phyloP scores from a whole-genome alignment of 2,113 vertebrate genomes.

The Oreochromis tanganicae region DNA sequence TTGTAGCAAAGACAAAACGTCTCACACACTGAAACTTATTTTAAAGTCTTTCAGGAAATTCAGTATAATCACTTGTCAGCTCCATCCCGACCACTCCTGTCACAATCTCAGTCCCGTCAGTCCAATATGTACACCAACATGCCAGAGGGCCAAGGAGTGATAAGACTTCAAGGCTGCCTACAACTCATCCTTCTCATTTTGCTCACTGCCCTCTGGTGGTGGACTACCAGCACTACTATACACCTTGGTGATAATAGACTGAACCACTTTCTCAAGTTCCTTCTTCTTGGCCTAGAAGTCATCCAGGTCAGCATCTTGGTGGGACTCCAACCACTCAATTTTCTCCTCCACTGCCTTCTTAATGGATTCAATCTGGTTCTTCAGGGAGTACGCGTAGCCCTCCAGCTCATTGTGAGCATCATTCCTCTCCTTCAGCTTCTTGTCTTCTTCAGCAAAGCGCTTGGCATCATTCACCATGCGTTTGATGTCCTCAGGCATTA shows the following conservation, averaged over 20 bases:
- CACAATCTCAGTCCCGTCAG: slow-evolving; percentile 68
- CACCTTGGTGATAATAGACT: slow-evolving; percentile 93
- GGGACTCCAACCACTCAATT: slow-evolving; percentile 95
- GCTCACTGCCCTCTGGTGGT: slow-evolving; percentile 72
- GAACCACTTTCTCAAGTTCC: slow-evolving; percentile 92
- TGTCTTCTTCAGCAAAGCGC: no score
- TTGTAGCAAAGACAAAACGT: neutral
- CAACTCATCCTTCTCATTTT: slow-evolving; percentile 86
- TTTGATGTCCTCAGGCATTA: slow-evolving; percentile 92
- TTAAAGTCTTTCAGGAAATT: slow-evolving; percentile 69
- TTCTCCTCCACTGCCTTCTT: slow-evolving; percentile 96
- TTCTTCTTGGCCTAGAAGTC: slow-evolving; percentile 96
- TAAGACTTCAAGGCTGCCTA: slow-evolving; percentile 62
- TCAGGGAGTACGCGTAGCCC: no score
- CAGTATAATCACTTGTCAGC: slow-evolving; percentile 35
- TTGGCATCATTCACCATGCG: slow-evolving; percentile 65
- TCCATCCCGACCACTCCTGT: slow-evolving; percentile 43
- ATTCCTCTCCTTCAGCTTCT: no score
- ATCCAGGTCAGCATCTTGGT: slow-evolving; percentile 85
- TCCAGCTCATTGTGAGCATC: no score
- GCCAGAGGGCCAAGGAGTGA: slow-evolving; percentile 45
- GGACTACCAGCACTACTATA: slow-evolving; percentile 86
- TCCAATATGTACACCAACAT: slow-evolving; percentile 63
- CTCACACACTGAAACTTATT: slow-evolving; percentile 67
- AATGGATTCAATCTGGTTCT: slow-evolving; percentile 80